Evolutionary conservation across 2,888 invertebrate genomes (phyloP).

Genomic region (Drosophila quasianomalipes): DNA sequence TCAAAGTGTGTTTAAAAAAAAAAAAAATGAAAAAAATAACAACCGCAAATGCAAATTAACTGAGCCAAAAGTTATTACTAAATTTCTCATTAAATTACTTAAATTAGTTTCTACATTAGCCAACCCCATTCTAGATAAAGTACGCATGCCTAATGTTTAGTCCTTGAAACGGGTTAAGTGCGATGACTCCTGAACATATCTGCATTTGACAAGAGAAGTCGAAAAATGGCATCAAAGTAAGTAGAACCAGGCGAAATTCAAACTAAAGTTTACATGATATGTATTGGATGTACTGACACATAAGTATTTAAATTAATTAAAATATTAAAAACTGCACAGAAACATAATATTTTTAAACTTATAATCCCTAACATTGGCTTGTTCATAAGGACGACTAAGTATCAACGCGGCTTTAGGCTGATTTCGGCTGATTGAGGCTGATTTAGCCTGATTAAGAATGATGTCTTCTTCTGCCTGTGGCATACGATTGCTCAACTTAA

Average conservation of each 20-base stretch:
- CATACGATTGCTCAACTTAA: background rate
- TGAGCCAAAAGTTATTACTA: conserved; percentile 11
- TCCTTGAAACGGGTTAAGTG: background rate
- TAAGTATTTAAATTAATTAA: background rate
- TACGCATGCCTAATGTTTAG: too few relatives aligned
- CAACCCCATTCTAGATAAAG: background rate
- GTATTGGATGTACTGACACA: too few relatives aligned
- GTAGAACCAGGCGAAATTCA: too few relatives aligned
- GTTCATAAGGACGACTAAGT: background rate
- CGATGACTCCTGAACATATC: background rate
- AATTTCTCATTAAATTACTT: conserved; percentile 15
- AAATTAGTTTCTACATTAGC: conserved; percentile 3
- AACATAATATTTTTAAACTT: background rate
- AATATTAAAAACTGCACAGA: background rate
- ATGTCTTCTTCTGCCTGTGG: background rate
- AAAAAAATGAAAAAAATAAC: background rate
- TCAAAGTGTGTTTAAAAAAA: conserved; percentile 46
- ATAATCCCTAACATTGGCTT: too few relatives aligned
- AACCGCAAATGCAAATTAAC: conserved; percentile 45
- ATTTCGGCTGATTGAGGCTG: too few relatives aligned
- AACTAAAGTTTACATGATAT: background rate
- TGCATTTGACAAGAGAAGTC: background rate
- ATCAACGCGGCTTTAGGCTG: background rate
- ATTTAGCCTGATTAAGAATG: background rate
- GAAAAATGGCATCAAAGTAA: background rate